phyloP scores from a whole-genome alignment of 2,113 vertebrate species.

The Scytalopus superciliaris region DNA sequence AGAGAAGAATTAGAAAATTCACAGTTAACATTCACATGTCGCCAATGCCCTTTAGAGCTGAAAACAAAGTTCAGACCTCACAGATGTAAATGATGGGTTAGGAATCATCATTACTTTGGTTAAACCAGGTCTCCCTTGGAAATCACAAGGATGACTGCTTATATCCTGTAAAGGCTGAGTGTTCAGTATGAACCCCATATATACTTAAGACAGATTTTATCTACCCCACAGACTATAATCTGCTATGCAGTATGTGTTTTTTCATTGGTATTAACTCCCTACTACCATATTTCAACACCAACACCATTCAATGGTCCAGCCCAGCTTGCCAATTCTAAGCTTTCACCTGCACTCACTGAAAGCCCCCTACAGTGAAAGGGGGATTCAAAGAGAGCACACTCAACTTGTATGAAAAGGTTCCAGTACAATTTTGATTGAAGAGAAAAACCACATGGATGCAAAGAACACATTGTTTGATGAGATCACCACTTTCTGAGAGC shows the following conservation, averaged over 20 bases:
- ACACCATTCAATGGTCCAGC: neutral
- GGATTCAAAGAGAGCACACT: neutral
- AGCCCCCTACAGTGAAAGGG: neutral
- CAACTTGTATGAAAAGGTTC: neutral
- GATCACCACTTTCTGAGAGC: neutral
- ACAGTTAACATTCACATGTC: neutral
- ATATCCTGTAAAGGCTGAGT: neutral
- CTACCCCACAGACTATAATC: neutral
- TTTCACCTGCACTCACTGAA: neutral
- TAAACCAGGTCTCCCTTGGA: neutral
- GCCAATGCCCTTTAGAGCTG: neutral
- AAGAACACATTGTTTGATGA: neutral
- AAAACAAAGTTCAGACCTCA: neutral
- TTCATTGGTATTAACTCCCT: neutral
- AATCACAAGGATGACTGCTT: neutral
- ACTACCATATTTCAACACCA: neutral
- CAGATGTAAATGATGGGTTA: neutral
- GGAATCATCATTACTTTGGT: neutral
- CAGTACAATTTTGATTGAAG: neutral
- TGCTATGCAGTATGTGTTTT: neutral
- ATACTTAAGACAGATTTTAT: neutral
- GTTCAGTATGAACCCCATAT: neutral
- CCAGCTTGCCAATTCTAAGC: neutral
- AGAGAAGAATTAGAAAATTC: neutral
- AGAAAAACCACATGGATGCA: neutral